A percentile compares a stretch with the other conserved stretches of the same genome.
These are phyloP conservation scores for Stegostoma tigrinum DNA, from an alignment of 2,113 vertebrate species.

Conservation along the genomic window DNA sequence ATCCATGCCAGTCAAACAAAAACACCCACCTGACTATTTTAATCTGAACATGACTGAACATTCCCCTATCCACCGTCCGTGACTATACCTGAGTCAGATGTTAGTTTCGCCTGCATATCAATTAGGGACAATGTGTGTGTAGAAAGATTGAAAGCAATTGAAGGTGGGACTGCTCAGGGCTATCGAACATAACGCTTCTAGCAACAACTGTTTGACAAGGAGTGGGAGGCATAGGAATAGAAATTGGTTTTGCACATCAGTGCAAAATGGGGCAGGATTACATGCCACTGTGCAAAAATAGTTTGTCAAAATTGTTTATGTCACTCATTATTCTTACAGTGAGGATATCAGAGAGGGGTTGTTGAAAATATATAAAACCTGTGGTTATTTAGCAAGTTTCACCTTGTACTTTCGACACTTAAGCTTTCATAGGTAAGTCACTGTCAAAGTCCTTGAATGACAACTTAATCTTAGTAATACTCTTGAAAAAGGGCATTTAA, in stretches of 20 bases:
- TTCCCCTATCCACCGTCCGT: too few relatives aligned
- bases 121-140: not conserved
- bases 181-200: not conserved
- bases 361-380: not conserved
- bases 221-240: not conserved
- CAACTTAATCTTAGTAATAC: not conserved
- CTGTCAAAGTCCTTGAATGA: not conserved
- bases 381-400: not conserved
- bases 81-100: not conserved
- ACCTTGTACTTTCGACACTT: too few relatives aligned
- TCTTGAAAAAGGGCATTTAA: not conserved
- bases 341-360: not conserved
- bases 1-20: too few relatives aligned
- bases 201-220: not conserved
- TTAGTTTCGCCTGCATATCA: not conserved
- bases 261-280: not conserved
- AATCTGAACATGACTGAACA: too few relatives aligned
- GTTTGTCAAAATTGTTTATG: too few relatives aligned
- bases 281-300: too few relatives aligned
- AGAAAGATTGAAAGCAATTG: not conserved
- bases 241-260: not conserved
- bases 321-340: too few relatives aligned
- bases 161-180: not conserved
- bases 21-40: too few relatives aligned
- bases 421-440: not conserved